phyloP scores from a whole-genome alignment of 2,888 invertebrate genomes.

The Pocota personata region DNA sequence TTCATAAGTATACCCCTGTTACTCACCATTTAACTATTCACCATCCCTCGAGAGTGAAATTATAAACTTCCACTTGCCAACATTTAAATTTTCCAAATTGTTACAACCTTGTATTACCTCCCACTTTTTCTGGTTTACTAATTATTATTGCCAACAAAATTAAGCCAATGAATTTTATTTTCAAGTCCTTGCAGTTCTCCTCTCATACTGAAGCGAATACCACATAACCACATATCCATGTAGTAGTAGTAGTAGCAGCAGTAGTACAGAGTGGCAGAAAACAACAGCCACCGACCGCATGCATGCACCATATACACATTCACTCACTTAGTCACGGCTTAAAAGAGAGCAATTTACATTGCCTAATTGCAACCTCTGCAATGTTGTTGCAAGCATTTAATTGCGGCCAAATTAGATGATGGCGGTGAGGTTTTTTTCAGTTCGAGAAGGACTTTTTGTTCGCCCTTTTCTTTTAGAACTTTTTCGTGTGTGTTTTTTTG shows the following conservation, averaged over 20 bases:
- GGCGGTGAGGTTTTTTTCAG: slow-evolving; percentile 11
- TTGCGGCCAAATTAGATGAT: slow-evolving; percentile 65
- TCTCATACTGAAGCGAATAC: neutral
- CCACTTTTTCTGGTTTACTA: neutral
- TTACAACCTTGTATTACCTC: neutral
- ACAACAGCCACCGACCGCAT: slow-evolving; percentile 5
- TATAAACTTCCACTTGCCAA: neutral
- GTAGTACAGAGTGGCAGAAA: neutral
- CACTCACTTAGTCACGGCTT: slow-evolving; percentile 36
- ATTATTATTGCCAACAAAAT: slow-evolving; percentile 41
- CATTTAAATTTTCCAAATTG: neutral
- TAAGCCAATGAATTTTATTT: slow-evolving; percentile 42
- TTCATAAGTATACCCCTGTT: too few relatives aligned
- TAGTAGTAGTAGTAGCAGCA: neutral
- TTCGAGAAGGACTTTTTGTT: neutral
- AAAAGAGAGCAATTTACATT: slow-evolving; percentile 57
- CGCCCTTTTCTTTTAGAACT: neutral
- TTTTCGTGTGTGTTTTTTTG: slow-evolving; percentile 17
- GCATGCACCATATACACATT: slow-evolving; percentile 15
- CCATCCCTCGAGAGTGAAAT: neutral
- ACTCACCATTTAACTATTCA: too few relatives aligned
- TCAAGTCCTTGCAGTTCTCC: neutral
- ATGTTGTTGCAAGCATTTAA: slow-evolving; percentile 71
- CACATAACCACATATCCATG: neutral
- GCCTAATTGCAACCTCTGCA: slow-evolving; percentile 67